Percentiles rank a stretch among this genome's conserved stretches.
Evolutionary conservation across 2,113 vertebrate species (phyloP).

Genomic region (Xenopus borealis): DNA sequence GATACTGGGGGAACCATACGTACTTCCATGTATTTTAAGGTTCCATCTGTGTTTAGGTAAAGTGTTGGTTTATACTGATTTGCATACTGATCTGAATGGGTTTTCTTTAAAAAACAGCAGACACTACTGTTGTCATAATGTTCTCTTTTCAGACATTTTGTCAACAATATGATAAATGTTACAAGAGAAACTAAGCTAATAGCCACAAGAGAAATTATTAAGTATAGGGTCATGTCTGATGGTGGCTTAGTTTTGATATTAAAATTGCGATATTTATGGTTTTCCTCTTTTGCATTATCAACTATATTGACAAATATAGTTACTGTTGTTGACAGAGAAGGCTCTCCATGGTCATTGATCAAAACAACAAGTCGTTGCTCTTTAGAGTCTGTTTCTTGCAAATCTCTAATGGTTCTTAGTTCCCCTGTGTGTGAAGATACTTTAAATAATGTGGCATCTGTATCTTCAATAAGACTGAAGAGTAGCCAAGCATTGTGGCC

Average conservation of each 20-base stretch:
- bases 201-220: slow-evolving; percentile 60
- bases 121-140: slow-evolving; percentile 36
- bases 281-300: slow-evolving; percentile 55
- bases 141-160: slow-evolving; percentile 54
- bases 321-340: slow-evolving; percentile 52
- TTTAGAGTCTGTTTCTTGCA: slow-evolving; percentile 56
- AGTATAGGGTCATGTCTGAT: slow-evolving; percentile 50
- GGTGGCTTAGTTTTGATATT: slow-evolving; percentile 60
- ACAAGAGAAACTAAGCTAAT: slow-evolving; percentile 59
- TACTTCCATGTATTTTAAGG: slow-evolving; percentile 85
- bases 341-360: slow-evolving; percentile 59
- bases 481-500: slow-evolving; percentile 67
- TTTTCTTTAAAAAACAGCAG: slow-evolving; percentile 56
- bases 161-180: slow-evolving; percentile 53
- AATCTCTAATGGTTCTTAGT: slow-evolving; percentile 59
- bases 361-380: slow-evolving; percentile 58
- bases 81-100: slow-evolving; percentile 63
- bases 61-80: slow-evolving; percentile 80
- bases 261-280: slow-evolving; percentile 59
- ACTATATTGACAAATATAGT: slow-evolving; percentile 28
- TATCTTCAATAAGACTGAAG: slow-evolving; percentile 59
- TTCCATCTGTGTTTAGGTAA: slow-evolving; percentile 79
- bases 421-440: slow-evolving; percentile 61
- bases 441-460: slow-evolving; percentile 58
- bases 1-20: slow-evolving; percentile 78